phyloP scores from a whole-genome alignment of 1,140 invertebrate species.

The Drosophila sproati region DNA sequence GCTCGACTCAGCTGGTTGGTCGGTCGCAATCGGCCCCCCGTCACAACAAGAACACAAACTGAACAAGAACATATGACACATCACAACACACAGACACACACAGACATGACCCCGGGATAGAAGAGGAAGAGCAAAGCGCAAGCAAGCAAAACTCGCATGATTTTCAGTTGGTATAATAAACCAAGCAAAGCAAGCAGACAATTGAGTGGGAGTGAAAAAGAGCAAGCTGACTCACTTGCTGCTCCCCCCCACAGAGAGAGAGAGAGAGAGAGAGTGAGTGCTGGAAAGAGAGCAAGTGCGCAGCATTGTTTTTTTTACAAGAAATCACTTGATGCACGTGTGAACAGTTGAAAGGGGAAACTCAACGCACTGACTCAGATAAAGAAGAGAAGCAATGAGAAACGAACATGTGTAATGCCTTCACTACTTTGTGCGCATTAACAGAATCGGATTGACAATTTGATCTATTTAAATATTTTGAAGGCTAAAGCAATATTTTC shows the following conservation, averaged over 20 bases:
- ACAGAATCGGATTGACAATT: conserved; percentile 2
- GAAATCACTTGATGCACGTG: conserved; percentile 39
- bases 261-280: conserved; percentile 11
- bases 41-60: conserved; percentile 56
- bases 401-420: not conserved
- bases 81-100: conserved; percentile 18
- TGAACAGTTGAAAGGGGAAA: conserved; percentile 23
- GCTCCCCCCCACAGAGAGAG: conserved; percentile 7
- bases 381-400: not conserved
- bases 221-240: conserved; percentile 15
- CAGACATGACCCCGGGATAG: conserved; percentile 52
- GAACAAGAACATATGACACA: conserved; percentile 70
- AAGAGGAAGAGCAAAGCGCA: conserved; percentile 22
- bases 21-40: not conserved
- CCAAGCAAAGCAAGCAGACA: conserved; percentile 8
- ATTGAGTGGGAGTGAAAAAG: conserved; percentile 12
- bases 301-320: conserved; percentile 12
- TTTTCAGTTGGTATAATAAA: conserved; percentile 78
- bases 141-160: conserved; percentile 66
- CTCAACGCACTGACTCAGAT: not conserved
- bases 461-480: conserved; percentile 21
- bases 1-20: conserved; percentile 55
- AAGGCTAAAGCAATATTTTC: not conserved
- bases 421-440: not conserved
- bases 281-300: conserved; percentile 23